Conservation (phyloP, 2,113 vertebrate species). For the Periophthalmodon schlosseri region DNA sequence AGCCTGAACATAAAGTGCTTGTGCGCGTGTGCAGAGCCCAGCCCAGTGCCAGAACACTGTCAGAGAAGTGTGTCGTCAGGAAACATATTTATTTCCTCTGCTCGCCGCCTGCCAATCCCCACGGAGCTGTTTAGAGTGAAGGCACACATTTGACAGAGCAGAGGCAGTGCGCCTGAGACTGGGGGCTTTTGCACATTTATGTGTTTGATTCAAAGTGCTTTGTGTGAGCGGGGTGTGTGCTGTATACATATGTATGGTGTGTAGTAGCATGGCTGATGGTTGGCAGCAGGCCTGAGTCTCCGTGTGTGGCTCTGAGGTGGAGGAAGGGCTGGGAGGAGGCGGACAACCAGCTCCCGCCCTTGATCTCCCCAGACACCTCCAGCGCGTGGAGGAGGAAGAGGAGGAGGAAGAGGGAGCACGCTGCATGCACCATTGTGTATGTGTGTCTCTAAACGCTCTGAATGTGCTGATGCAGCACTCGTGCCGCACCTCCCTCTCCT, state of each 20-base stretch:
- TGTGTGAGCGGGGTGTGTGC: constrained; percentile 46
- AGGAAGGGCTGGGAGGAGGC: constrained; percentile 36
- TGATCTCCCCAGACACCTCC: constrained; percentile 76
- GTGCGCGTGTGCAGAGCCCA: constrained; percentile 52
- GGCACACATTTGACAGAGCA: constrained; percentile 73
- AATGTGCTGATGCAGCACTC: constrained; percentile 83
- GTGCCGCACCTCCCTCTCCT: constrained; percentile 21
- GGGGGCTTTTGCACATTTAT: constrained; percentile 63
- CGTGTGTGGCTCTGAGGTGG: constrained; percentile 60
- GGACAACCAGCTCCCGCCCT: constrained; percentile 77
- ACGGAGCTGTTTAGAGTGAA: constrained; percentile 73
- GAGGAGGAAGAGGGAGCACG: too few species aligned
- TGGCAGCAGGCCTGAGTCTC: constrained; percentile 65
- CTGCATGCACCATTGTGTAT: constrained; percentile 43
- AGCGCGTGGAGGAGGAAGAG: constrained; percentile 46
- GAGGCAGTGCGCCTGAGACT: constrained; percentile 43
- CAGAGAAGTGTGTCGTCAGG: constrained; percentile 71
- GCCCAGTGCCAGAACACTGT: constrained; percentile 68
- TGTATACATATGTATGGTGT: constrained; percentile 19
- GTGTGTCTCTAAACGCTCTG: constrained; percentile 69
- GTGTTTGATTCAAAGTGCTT: constrained; percentile 67
- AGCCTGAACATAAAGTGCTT: constrained; percentile 55
- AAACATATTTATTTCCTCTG: constrained; percentile 79
- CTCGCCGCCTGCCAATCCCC: constrained; percentile 62
- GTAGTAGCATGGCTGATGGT: constrained; percentile 43